Evolutionary conservation across 2,888 invertebrate genomes (phyloP), one percentile per base, ranked within the genome.

Genomic region (Rotaria macrura): DNA sequence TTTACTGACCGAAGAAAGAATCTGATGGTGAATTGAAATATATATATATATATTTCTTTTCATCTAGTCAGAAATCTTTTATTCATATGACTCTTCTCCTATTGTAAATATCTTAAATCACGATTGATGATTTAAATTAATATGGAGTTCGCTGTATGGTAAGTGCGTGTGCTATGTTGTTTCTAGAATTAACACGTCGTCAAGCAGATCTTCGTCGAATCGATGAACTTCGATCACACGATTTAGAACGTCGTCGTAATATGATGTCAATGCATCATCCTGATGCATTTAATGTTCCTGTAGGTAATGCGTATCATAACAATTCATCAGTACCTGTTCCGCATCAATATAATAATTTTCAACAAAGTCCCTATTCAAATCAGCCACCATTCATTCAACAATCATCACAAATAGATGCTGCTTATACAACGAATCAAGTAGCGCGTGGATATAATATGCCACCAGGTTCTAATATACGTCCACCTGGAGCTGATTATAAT

Each of bases 31-130:
- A 49, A 49, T 49, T 17, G 17, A n/a, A n/a, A n/a, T n/a, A n/a
- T n/a, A n/a, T n/a, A n/a, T n/a, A n/a, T n/a, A n/a, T n/a, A 49
- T 49, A 2, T 49, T 49, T 49, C 12, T 49, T 49, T 49, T 49
- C 4, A 3, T 49, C 49, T 49, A 49, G 14, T 17, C 49, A 49
- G 49, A 49, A 49, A 49, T 49, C 14, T 12, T 47, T 47, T 9
- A 47, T 47, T 14, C 14, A 1, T 47, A 47, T 49, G 17, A 49
- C 49, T 49, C 49, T 49, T 49, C 49, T 49, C 17, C 49, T 49
- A 49, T 43, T 43, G 43, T 43, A 94, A 84, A 95, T 96, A 43
- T 7, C 10, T 7, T 43, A 43, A 43, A 43, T 43, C 5, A 7
- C 43, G 5, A 43, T 49, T 49, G 49, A 52, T 52, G 20, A 52